phyloP scores from a whole-genome alignment of 2,797 vertebrate genomes.

The Anguilla pacifica region DNA sequence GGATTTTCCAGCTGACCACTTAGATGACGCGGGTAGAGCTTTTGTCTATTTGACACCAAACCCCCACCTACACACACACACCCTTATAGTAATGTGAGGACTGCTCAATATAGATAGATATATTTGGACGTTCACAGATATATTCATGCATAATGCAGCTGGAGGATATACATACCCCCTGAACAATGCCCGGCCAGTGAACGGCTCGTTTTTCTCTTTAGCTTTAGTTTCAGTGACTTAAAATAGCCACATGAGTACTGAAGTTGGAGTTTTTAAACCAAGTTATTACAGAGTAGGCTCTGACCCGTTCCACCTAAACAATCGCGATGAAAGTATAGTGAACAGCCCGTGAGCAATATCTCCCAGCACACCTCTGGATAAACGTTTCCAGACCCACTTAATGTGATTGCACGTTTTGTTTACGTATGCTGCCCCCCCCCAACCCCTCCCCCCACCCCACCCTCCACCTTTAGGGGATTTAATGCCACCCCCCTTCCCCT shows the following conservation, averaged over 20 bases:
- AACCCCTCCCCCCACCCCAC: neutral
- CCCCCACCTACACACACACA: neutral
- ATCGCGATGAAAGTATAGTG: neutral
- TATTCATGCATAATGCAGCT: neutral
- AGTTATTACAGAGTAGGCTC: neutral
- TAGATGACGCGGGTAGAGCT: neutral
- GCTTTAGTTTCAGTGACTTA: neutral
- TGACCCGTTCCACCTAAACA: neutral
- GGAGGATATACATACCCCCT: no score
- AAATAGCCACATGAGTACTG: neutral
- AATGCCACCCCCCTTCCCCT: neutral
- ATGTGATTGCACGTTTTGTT: neutral
- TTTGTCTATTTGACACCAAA: neutral
- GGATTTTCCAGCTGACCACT: neutral
- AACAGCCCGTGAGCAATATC: neutral
- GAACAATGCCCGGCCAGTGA: neutral
- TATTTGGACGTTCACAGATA: neutral
- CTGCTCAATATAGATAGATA: neutral
- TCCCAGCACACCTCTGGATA: neutral
- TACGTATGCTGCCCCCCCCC: no score
- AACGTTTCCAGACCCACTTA: constrained; percentile 1
- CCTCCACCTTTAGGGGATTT: neutral
- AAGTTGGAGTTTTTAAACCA: neutral
- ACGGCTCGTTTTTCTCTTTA: neutral
- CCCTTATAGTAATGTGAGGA: neutral